Base-by-base conservation (phyloP, 2,113 vertebrate genomes). In the Bos taurus region DNA sequence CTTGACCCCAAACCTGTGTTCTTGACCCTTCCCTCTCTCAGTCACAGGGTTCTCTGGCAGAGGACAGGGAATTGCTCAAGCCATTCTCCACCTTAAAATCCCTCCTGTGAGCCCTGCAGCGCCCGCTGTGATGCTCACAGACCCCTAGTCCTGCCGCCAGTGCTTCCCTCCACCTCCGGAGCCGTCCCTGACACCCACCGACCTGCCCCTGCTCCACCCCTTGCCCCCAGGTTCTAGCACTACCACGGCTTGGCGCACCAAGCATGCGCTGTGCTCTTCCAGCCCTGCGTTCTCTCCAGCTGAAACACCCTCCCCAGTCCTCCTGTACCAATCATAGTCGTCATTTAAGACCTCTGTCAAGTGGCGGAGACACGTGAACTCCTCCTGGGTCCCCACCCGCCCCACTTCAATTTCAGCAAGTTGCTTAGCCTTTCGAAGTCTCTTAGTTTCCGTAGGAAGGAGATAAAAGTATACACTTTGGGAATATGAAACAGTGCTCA, bases 91-190 rank as follows among this genome's bases (percentile, higher is more conserved):
- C 23, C 7, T 71, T n/a, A 10, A 81, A n/a, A 43, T 46, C 33
- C 40, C 82, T 19, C 23, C 33, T 2, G 14, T 33, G 25, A 54
- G 6, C 17, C 17, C 50, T 33, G 3, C 15, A 33, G 54, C 1
- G 12, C 26, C 83, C 12, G 1, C 10, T 52, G 26, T 14, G 67
- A 33, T 33, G 28, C 16, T 3, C 17, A 14, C 2, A 0, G 12
- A 43, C 2, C 12, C 46, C 56, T 30, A 2, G 0, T 1, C 28
- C 50, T 0, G 0, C 33, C 3, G 2, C 25, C 6, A 2, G 15
- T 8, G 43, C 36, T 15, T 60, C 21, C 11, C 1, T 25, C 50
- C 0, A 0, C 4, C 62, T 52, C 33, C 0, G 1, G 5, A 67
- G 80, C 52, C 25, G 0, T 19, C 48, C 90, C 40, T 43, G 84